Evolutionary conservation across 2,888 invertebrate genomes (phyloP).

Genomic region (Polyommatus icarus): DNA sequence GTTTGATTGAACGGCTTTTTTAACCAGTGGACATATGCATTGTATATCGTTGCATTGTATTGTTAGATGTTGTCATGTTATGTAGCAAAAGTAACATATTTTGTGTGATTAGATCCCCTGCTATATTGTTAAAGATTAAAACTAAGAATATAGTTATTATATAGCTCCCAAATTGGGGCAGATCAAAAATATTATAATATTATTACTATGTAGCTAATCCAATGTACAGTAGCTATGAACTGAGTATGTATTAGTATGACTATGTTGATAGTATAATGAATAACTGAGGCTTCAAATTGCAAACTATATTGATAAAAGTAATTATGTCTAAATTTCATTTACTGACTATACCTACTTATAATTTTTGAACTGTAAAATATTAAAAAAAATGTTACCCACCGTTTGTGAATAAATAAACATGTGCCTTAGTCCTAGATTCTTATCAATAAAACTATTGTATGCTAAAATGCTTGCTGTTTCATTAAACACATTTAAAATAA

Average conservation of each 20-base stretch:
- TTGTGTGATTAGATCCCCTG: background rate
- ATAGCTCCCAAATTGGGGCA: background rate
- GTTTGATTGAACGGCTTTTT: too few species aligned
- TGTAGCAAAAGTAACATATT: background rate
- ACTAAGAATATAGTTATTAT: background rate
- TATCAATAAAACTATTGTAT: constrained; percentile 18
- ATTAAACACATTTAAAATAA: background rate
- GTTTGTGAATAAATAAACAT: constrained; percentile 17
- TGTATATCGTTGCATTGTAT: background rate
- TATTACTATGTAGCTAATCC: background rate
- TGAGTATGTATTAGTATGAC: background rate
- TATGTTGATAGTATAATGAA: background rate
- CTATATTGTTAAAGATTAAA: background rate
- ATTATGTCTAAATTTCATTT: background rate
- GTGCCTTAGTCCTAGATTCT: constrained; percentile 5
- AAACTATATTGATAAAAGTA: background rate
- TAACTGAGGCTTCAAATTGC: background rate
- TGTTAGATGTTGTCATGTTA: background rate
- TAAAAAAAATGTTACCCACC: background rate
- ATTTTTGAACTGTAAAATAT: background rate
- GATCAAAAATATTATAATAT: background rate
- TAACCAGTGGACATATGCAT: too few species aligned
- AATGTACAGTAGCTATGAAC: constrained; percentile 12
- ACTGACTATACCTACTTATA: background rate
- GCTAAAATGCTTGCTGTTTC: background rate